Evolutionary conservation across 2,888 invertebrate genomes (phyloP).

Genomic region (Capitulum mitella): DNA sequence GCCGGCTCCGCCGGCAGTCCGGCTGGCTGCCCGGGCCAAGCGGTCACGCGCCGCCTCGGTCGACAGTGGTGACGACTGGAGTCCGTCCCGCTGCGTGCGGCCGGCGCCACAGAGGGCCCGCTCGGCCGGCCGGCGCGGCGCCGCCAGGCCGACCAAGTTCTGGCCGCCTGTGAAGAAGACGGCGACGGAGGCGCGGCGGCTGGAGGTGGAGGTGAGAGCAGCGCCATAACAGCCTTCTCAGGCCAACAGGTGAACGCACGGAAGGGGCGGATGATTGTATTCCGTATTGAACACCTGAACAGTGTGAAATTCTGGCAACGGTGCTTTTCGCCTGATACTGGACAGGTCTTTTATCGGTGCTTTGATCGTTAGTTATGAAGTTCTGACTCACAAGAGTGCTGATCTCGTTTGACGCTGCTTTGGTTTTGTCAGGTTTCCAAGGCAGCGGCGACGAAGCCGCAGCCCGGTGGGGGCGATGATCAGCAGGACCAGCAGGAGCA

Average conservation of each 20-base stretch:
- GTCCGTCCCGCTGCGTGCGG: not conserved
- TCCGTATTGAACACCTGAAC: too few relatives aligned
- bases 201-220: too few relatives aligned
- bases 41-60: not conserved
- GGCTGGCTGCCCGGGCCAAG: not conserved
- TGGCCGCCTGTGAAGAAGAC: not conserved
- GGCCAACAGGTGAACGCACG: too few relatives aligned
- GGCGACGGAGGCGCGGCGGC: not conserved
- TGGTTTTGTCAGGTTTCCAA: not conserved
- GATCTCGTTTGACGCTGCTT: too few relatives aligned
- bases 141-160: not conserved
- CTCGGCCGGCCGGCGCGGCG: not conserved
- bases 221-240: too few relatives aligned
- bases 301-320: too few relatives aligned
- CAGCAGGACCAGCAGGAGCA: not conserved
- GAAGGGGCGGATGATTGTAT: too few relatives aligned
- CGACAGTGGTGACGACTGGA: not conserved
- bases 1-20: not conserved
- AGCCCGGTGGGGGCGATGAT: not conserved
- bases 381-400: too few relatives aligned
- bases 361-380: too few relatives aligned
- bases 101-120: not conserved
- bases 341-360: too few relatives aligned
- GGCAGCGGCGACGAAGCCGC: not conserved
- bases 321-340: too few relatives aligned